Percentiles rank a stretch among this genome's conserved stretches.
Conservation (phyloP, 2,888 invertebrate species). For the Drosophila tanythrix region DNA sequence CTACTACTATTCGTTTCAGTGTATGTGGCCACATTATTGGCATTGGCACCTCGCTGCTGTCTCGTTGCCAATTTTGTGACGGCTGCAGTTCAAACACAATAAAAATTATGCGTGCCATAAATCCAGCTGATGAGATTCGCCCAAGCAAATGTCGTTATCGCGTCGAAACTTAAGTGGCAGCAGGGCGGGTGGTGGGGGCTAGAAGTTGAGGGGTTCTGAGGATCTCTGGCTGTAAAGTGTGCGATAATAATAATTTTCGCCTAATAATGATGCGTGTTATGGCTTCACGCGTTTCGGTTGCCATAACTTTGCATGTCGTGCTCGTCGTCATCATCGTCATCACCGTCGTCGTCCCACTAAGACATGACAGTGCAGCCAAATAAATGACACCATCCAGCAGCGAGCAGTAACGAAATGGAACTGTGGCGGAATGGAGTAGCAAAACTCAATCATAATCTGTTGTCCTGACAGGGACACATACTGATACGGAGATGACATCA, state of each 20-base stretch:
- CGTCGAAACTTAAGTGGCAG: slow-evolving; percentile 64
- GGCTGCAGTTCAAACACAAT: slow-evolving; percentile 77
- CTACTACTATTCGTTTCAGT: slow-evolving; percentile 22
- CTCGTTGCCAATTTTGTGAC: slow-evolving; percentile 58
- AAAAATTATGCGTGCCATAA: slow-evolving; percentile 82
- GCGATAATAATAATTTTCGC: slow-evolving; percentile 82
- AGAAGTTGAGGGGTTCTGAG: slow-evolving; percentile 1
- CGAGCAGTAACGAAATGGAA: slow-evolving; percentile 4
- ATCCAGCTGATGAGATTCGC: slow-evolving; percentile 79
- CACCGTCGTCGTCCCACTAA: neutral
- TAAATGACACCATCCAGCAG: slow-evolving; percentile 61
- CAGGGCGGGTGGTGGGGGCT: neutral
- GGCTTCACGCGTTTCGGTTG: slow-evolving; percentile 65
- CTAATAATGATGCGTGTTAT: slow-evolving; percentile 81
- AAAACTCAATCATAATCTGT: slow-evolving; percentile 81
- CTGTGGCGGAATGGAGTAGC: slow-evolving; percentile 3
- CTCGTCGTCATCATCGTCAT: slow-evolving; percentile 27
- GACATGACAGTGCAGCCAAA: slow-evolving; percentile 68
- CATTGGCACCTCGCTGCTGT: slow-evolving; percentile 51
- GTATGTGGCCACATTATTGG: slow-evolving; percentile 48
- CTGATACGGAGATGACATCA: slow-evolving; percentile 16
- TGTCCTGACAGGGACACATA: slow-evolving; percentile 56
- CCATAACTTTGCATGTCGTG: slow-evolving; percentile 76
- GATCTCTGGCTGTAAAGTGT: slow-evolving; percentile 49
- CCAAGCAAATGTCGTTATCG: slow-evolving; percentile 73